These are phyloP conservation scores for Anser cygnoides DNA, from an alignment of 2,113 vertebrate species.

Conservation along the genomic window DNA sequence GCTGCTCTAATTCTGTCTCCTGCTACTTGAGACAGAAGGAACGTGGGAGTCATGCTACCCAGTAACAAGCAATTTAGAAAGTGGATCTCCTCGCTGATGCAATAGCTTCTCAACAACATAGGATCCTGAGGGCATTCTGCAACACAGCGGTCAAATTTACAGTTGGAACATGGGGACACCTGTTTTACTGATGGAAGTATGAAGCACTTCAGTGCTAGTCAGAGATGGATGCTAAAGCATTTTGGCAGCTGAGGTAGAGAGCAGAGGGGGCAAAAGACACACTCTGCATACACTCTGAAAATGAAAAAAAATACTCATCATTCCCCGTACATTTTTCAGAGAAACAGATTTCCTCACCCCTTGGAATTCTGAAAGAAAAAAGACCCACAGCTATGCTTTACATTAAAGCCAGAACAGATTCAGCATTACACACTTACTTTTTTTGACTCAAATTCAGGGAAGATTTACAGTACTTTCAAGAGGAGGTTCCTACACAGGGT, in stretches of 20 bases:
- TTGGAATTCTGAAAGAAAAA: background rate
- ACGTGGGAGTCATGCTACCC: background rate
- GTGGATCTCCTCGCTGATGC: background rate
- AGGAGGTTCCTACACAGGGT: background rate
- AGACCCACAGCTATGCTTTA: background rate
- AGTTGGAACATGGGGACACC: background rate
- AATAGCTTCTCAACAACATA: background rate
- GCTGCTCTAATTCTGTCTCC: background rate
- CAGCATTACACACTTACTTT: background rate
- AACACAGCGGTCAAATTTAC: background rate
- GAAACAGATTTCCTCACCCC: background rate
- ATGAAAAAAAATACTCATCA: background rate
- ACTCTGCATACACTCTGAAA: background rate
- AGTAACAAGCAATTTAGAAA: background rate
- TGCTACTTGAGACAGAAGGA: background rate
- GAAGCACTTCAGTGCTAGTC: background rate
- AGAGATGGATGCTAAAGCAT: background rate
- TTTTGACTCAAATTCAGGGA: background rate
- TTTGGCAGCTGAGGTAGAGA: background rate
- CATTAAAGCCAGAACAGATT: background rate
- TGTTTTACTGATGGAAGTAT: background rate
- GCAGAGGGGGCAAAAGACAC: background rate
- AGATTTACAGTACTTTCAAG: background rate
- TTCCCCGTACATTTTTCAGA: background rate
- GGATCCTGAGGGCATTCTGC: background rate